phyloP scores from a whole-genome alignment of 92 coral and sea anemone species.

The Palythoa grandiflora region DNA sequence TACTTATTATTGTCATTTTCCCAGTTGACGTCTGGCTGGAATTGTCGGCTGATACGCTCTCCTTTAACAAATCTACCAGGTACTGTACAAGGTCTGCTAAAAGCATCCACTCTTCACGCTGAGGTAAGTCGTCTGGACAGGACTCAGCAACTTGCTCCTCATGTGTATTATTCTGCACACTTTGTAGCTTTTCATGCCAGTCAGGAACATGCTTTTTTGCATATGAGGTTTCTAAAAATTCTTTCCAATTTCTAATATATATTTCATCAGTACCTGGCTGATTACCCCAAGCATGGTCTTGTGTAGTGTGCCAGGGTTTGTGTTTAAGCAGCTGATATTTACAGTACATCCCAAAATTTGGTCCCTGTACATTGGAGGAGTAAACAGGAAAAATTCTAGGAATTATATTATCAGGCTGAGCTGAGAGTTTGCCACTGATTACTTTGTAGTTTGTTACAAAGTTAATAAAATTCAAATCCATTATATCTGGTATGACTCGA shows the following conservation, averaged over 20 bases:
- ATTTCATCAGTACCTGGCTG: slow-evolving; percentile 42
- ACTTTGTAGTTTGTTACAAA: slow-evolving; percentile 64
- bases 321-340: slow-evolving; percentile 64
- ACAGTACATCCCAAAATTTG: slow-evolving; percentile 59
- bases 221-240: slow-evolving; percentile 42
- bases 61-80: slow-evolving; percentile 8
- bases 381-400: slow-evolving; percentile 68
- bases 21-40: background rate
- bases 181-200: slow-evolving; percentile 44
- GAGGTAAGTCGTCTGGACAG: background rate
- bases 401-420: slow-evolving; percentile 52
- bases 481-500: slow-evolving; percentile 32
- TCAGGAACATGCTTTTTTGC: slow-evolving; percentile 65
- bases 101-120: slow-evolving; percentile 1
- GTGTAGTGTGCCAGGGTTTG: slow-evolving; percentile 67
- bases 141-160: background rate
- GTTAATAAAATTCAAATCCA: slow-evolving; percentile 50
- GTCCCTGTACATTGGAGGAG: slow-evolving; percentile 55
- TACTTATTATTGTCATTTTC: background rate
- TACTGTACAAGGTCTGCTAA: background rate
- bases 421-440: slow-evolving; percentile 47
- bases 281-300: slow-evolving; percentile 59
- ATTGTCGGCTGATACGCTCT: background rate
- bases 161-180: background rate
- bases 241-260: slow-evolving; percentile 53